A percentile compares a stretch with the other conserved stretches of the same genome.
Evolutionary conservation across 2,113 vertebrate species (phyloP).

Genomic region (Periophthalmus modestus): DNA sequence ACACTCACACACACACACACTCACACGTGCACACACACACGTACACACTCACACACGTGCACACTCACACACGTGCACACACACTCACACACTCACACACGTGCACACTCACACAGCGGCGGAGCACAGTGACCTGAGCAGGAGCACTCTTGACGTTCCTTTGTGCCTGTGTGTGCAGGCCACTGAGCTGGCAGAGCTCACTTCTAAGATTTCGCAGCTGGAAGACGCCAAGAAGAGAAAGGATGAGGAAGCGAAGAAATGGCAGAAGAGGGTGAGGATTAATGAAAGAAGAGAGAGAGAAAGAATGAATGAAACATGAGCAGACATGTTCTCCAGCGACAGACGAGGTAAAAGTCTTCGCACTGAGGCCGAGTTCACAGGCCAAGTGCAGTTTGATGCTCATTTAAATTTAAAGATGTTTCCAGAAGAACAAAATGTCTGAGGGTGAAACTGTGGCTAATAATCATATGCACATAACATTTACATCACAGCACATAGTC

Average conservation of each 20-base stretch:
- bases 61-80: too few species aligned
- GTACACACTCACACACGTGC: too few species aligned
- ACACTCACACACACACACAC: too few species aligned
- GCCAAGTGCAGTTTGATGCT: neutral
- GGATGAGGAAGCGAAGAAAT: constrained; percentile 87
- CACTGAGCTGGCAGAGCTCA: constrained; percentile 91
- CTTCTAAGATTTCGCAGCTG: constrained; percentile 87
- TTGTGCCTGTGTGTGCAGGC: constrained; percentile 76
- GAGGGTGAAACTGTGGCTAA: neutral
- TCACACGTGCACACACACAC: too few species aligned
- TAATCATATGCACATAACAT: neutral
- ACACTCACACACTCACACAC: too few species aligned
- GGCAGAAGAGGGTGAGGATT: constrained; percentile 90
- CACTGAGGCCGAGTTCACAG: neutral
- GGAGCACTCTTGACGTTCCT: constrained; percentile 53
- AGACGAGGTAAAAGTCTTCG: constrained; percentile 10
- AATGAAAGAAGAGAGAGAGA: constrained; percentile 49
- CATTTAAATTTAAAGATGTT: constrained; percentile 3
- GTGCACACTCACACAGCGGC: neutral
- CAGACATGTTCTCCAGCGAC: constrained; percentile 37
- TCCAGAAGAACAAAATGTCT: neutral
- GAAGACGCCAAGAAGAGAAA: constrained; percentile 93
- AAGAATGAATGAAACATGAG: constrained; percentile 58
- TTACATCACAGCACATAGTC: neutral
- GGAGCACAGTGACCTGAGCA: constrained; percentile 57